Percentiles rank a stretch among this genome's conserved stretches.
These are phyloP conservation scores for Agapetus fuscipes DNA, from an alignment of 2,888 invertebrate species.

Conservation along the genomic window DNA sequence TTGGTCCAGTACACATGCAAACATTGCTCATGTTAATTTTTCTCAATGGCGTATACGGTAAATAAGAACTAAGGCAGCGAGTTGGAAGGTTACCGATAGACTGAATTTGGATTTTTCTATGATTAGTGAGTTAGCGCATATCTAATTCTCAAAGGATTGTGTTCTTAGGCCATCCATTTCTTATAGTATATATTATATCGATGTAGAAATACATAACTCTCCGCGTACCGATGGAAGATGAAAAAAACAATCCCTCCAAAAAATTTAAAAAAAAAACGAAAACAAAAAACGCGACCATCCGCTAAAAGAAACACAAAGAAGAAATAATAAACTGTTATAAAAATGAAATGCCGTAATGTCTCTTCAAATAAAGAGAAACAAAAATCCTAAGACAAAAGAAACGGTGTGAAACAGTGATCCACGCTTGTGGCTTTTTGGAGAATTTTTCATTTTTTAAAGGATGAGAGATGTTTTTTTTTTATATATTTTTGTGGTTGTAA, in stretches of 20 bases:
- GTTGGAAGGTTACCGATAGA: too few species aligned
- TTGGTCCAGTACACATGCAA: too few species aligned
- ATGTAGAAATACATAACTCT: too few species aligned
- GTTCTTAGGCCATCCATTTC: too few species aligned
- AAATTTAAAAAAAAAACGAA: not conserved
- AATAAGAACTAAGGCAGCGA: too few species aligned
- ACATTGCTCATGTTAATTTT: too few species aligned
- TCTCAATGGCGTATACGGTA: too few species aligned
- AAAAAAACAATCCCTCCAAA: constrained; percentile 5
- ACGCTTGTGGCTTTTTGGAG: constrained; percentile 2
- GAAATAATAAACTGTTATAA: constrained; percentile 8
- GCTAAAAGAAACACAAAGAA: constrained; percentile 6
- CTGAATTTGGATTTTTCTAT: too few species aligned
- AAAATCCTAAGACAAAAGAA: not conserved
- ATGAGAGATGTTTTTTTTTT: not conserved
- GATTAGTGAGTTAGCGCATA: too few species aligned
- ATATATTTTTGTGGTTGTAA: not conserved
- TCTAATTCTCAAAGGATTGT: too few species aligned
- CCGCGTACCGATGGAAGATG: too few species aligned
- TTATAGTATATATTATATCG: too few species aligned
- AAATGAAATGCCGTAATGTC: constrained; percentile 8
- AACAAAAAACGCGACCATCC: constrained; percentile 4
- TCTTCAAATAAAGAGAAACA: not conserved
- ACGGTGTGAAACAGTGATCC: constrained; percentile 5
- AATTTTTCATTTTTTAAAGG: not conserved